Evolutionary conservation across 2,888 invertebrate species (phyloP).

Genomic region (Marronus borbonicus): DNA sequence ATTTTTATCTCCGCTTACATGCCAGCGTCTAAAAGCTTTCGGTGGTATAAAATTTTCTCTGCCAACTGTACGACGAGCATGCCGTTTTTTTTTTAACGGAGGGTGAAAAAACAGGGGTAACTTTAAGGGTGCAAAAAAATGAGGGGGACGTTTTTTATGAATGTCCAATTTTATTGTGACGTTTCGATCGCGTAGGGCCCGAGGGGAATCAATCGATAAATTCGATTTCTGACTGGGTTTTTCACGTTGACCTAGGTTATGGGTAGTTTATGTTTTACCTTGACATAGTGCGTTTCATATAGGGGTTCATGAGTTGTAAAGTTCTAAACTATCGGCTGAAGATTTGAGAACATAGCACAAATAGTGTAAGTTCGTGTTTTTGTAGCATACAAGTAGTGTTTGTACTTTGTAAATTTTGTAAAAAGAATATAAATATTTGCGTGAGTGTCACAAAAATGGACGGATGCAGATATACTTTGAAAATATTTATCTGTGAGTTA

Average conservation of each 20-base stretch:
- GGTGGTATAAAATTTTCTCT: slow-evolving; percentile 33
- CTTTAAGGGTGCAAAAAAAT: slow-evolving; percentile 64
- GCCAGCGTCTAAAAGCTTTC: slow-evolving; percentile 1
- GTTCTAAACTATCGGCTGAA: too few species aligned
- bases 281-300: slow-evolving; percentile 59
- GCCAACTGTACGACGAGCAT: slow-evolving; percentile 55
- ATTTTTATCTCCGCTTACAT: slow-evolving; percentile 21
- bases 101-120: slow-evolving; percentile 68
- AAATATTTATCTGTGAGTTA: too few species aligned
- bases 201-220: slow-evolving; percentile 68
- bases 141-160: slow-evolving; percentile 68
- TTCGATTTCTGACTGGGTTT: slow-evolving; percentile 66
- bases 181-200: slow-evolving; percentile 65
- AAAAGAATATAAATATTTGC: too few species aligned
- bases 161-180: slow-evolving; percentile 67
- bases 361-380: too few species aligned
- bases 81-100: slow-evolving; percentile 57
- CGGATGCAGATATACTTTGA: too few species aligned
- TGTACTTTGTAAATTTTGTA: too few species aligned
- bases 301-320: background rate
- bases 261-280: slow-evolving; percentile 66
- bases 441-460: too few species aligned
- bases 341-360: too few species aligned
- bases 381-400: too few species aligned
- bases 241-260: slow-evolving; percentile 65